These are phyloP conservation scores for Hypolimnas misippus DNA, from an alignment of 2,888 invertebrate species.

Conservation along the genomic window DNA sequence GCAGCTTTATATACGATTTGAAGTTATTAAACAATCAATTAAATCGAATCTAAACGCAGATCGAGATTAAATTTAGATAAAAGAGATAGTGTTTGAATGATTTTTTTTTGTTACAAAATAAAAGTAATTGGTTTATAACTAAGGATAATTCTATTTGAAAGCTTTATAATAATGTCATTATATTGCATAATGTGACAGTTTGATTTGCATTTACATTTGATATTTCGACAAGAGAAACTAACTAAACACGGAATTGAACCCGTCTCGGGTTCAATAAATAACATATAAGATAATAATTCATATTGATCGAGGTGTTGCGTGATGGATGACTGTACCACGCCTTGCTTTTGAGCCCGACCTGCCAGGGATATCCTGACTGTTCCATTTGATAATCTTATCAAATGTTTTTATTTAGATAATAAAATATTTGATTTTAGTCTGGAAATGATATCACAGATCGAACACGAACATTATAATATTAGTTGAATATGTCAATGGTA, in stretches of 20 bases:
- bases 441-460: neutral
- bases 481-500: neutral
- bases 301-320: slow-evolving; percentile 44
- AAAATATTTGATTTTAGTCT: neutral
- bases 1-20: neutral
- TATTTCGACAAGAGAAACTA: slow-evolving; percentile 66
- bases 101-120: neutral
- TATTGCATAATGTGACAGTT: slow-evolving; percentile 36
- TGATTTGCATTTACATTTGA: slow-evolving; percentile 49
- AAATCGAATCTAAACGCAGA: neutral
- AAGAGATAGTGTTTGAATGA: neutral
- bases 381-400: neutral
- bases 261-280: slow-evolving; percentile 61
- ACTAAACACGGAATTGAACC: slow-evolving; percentile 59
- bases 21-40: neutral
- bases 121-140: neutral
- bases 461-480: neutral
- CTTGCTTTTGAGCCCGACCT: slow-evolving; percentile 27
- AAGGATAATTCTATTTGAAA: neutral
- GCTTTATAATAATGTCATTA: slow-evolving; percentile 8
- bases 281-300: slow-evolving; percentile 65
- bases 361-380: slow-evolving; percentile 5
- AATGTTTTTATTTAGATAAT: neutral
- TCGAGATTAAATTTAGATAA: slow-evolving; percentile 2
- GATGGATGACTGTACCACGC: slow-evolving; percentile 43